Evolutionary conservation across 2,888 invertebrate species (phyloP).

Genomic region (Athalia rosae): DNA sequence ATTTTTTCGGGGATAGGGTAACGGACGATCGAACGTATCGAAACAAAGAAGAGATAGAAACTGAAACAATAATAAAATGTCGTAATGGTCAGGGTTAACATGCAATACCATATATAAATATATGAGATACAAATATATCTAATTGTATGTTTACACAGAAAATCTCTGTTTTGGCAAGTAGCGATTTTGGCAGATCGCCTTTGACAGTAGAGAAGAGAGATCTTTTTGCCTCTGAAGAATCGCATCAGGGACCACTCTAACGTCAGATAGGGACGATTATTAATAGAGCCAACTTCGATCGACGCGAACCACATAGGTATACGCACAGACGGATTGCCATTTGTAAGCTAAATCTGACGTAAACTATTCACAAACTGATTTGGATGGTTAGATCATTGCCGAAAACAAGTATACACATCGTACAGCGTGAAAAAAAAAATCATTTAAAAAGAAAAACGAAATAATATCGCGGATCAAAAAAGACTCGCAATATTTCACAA

Average conservation of each 20-base stretch:
- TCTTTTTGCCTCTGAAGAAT: conserved; percentile 28
- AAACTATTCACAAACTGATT: conserved; percentile 2
- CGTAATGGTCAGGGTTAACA: not conserved
- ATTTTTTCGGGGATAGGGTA: too few species aligned
- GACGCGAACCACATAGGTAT: too few species aligned
- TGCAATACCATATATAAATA: not conserved
- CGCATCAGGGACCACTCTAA: not conserved
- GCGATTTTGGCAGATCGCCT: conserved; percentile 37
- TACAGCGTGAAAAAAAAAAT: too few species aligned
- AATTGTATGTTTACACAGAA: not conserved
- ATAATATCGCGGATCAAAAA: too few species aligned
- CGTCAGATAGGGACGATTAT: not conserved
- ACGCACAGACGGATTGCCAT: too few species aligned
- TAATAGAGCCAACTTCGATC: too few species aligned
- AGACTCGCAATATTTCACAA: too few species aligned
- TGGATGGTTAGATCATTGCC: not conserved
- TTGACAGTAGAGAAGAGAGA: conserved; percentile 16
- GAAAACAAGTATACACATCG: not conserved
- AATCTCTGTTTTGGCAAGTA: conserved; percentile 33
- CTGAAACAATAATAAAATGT: not conserved
- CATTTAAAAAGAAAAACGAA: too few species aligned
- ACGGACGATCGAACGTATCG: too few species aligned
- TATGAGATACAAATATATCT: conserved; percentile 1
- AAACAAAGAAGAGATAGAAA: too few species aligned
- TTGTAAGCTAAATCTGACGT: not conserved